Conservation (phyloP, 2,113 vertebrate species). For the Rafetus swinhoei region DNA sequence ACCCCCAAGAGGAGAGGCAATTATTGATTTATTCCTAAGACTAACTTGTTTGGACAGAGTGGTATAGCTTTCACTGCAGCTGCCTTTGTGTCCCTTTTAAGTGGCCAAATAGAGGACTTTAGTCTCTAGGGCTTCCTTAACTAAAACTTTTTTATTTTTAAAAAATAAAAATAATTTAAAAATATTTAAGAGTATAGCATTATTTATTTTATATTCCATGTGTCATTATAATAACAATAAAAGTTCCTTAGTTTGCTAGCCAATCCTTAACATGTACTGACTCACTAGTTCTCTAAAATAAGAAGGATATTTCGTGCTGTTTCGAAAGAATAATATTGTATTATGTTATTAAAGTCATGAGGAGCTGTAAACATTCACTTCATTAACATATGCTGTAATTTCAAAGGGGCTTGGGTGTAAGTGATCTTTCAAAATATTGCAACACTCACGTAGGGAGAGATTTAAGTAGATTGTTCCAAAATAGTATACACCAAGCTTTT, state of each 20-base stretch:
- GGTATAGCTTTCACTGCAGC: not conserved
- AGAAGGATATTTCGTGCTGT: not conserved
- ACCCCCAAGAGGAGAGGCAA: too few species aligned
- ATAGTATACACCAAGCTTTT: not conserved
- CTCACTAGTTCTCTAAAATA: not conserved
- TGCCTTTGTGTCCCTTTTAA: not conserved
- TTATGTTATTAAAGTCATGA: not conserved
- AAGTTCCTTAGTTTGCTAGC: not conserved
- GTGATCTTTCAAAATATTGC: slow-evolving; percentile 47
- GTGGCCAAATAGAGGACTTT: not conserved
- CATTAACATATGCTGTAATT: not conserved
- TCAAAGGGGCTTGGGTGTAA: slow-evolving; percentile 11
- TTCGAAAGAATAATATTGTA: not conserved
- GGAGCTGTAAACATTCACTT: not conserved
- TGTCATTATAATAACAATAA: not conserved
- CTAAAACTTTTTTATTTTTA: not conserved
- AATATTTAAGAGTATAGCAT: not conserved
- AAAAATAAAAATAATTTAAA: not conserved
- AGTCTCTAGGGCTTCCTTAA: not conserved
- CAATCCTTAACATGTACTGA: not conserved
- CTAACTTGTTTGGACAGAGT: not conserved
- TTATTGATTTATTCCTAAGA: too few species aligned
- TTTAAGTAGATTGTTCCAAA: not conserved
- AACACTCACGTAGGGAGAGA: not conserved
- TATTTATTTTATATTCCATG: not conserved